Percentiles rank a stretch among this genome's conserved stretches.
Conservation (phyloP, 1,140 invertebrate species). For the Brachionus rubens region DNA sequence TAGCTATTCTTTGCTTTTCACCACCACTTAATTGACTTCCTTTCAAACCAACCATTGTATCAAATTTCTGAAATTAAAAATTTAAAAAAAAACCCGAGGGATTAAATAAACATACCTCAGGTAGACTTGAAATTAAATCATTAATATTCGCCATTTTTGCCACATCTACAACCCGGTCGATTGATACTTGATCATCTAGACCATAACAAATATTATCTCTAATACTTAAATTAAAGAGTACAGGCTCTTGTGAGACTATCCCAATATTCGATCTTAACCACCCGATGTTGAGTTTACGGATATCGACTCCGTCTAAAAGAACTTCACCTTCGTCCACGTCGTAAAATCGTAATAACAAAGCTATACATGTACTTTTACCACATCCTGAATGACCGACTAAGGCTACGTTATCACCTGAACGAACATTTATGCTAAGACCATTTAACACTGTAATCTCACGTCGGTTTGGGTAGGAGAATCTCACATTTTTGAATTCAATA, state of each 20-base stretch:
- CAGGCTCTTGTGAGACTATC: constrained; percentile 58
- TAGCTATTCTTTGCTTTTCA: not conserved
- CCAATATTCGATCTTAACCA: constrained; percentile 68
- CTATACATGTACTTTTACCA: constrained; percentile 76
- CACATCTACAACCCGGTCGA: constrained; percentile 59
- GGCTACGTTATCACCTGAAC: constrained; percentile 72
- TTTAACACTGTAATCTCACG: constrained; percentile 66
- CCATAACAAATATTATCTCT: constrained; percentile 83
- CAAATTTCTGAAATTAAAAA: constrained; percentile 57
- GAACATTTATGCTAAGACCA: constrained; percentile 62
- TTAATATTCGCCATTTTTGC: constrained; percentile 83
- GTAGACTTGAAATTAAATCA: constrained; percentile 79
- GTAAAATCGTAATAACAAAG: constrained; percentile 75
- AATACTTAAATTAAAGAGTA: constrained; percentile 71
- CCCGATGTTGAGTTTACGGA: constrained; percentile 64
- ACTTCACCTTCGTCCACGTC: constrained; percentile 68
- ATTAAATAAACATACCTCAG: constrained; percentile 52
- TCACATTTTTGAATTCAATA: constrained; percentile 71
- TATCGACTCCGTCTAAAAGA: constrained; percentile 59
- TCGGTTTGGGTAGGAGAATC: constrained; percentile 71
- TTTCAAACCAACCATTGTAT: constrained; percentile 61
- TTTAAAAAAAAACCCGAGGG: not conserved
- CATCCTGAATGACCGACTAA: constrained; percentile 68
- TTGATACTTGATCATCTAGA: not conserved
- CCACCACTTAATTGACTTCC: constrained; percentile 35